Conservation (phyloP, 2,797 vertebrate species). For the Chiroxiphia lanceolata region DNA sequence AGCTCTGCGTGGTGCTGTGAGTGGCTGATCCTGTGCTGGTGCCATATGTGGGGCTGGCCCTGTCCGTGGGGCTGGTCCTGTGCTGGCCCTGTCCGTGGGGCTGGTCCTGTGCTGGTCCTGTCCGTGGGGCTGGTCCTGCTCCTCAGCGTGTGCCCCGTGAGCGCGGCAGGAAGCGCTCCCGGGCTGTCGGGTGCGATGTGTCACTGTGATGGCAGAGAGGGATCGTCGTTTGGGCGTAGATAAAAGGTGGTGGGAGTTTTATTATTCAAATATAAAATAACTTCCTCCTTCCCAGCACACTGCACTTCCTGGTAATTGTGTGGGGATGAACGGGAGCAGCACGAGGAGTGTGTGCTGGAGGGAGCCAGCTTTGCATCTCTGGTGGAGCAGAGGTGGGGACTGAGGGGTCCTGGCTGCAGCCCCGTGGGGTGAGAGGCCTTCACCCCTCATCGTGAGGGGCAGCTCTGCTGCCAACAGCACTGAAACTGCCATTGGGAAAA, state of each 20-base stretch:
- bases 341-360: rapidly evolving
- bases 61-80: not conserved
- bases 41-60: not conserved
- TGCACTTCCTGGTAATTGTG: not conserved
- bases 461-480: rapidly evolving
- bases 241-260: slow-evolving; percentile 53
- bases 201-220: not conserved
- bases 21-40: rapidly evolving
- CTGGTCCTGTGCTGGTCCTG: not conserved
- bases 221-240: not conserved
- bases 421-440: not conserved
- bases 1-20: rapidly evolving
- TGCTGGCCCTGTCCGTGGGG: not conserved
- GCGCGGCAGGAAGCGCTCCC: rapidly evolving
- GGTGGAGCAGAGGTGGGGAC: rapidly evolving
- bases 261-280: slow-evolving; percentile 41
- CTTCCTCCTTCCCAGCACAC: not conserved
- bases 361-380: not conserved
- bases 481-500: rapidly evolving
- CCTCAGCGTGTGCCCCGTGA: rapidly evolving
- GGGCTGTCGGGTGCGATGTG: not conserved
- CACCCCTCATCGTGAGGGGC: rapidly evolving
- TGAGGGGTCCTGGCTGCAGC: rapidly evolving
- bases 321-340: not conserved
- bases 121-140: not conserved